Evolutionary conservation across 2,888 invertebrate genomes (phyloP).

Genomic region (Leuctra nigra): DNA sequence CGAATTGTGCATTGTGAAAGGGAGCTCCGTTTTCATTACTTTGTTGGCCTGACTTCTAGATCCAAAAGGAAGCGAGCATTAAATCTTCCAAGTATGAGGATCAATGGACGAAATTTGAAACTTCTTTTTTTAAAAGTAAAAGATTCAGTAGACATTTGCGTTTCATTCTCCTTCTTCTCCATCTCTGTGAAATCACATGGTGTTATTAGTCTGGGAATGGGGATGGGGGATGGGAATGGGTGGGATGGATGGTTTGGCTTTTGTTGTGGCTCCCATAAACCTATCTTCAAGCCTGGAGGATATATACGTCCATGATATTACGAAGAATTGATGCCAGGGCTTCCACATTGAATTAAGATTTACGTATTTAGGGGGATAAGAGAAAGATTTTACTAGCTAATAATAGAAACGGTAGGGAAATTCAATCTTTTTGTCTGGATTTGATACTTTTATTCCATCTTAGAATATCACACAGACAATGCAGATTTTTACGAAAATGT

Average conservation of each 20-base stretch:
- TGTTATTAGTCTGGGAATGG: conserved; percentile 19
- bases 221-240: conserved; percentile 6
- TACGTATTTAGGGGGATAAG: conserved; percentile 17
- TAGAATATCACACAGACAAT: too few relatives aligned
- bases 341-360: conserved; percentile 18
- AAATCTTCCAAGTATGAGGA: conserved; percentile 21
- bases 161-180: conserved; percentile 14
- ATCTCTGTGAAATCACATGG: conserved; percentile 11
- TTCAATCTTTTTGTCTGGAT: neutral
- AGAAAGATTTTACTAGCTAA: conserved; percentile 11
- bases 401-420: conserved; percentile 2
- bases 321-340: conserved; percentile 4
- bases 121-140: conserved; percentile 20
- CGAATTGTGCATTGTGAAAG: conserved; percentile 15
- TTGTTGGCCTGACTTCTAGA: too few relatives aligned
- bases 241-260: conserved; percentile 15
- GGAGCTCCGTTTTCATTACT: neutral
- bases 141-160: conserved; percentile 9
- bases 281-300: conserved; percentile 6
- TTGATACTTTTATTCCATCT: neutral
- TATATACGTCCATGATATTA: conserved; percentile 18
- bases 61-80: conserved; percentile 22
- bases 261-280: conserved; percentile 22
- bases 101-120: conserved; percentile 28
- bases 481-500: too few relatives aligned